A percentile compares a stretch with the other conserved stretches of the same genome.
Conservation (phyloP, 2,113 vertebrate genomes). For the Benitochromis conjunctus region DNA sequence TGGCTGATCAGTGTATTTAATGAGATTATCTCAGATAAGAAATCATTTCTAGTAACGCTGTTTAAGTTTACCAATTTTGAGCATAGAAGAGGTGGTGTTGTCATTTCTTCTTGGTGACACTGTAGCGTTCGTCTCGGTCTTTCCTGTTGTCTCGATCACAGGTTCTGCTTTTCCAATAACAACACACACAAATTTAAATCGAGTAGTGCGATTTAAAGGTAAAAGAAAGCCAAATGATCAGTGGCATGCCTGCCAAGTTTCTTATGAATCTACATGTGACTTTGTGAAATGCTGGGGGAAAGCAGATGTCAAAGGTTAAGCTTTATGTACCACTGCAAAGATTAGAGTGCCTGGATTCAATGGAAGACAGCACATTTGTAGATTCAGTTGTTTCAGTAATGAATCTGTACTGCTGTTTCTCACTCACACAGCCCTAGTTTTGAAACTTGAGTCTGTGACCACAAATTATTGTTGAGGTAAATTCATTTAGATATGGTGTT, state of each 20-base stretch:
- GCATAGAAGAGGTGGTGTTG: not conserved
- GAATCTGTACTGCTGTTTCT: too few species aligned
- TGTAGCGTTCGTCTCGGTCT: not conserved
- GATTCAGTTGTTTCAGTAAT: too few species aligned
- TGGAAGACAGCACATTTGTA: too few species aligned
- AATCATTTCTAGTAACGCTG: not conserved
- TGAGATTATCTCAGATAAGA: not conserved
- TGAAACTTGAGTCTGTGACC: not conserved
- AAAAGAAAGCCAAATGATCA: not conserved
- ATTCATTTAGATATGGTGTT: not conserved
- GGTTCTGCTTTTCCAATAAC: not conserved
- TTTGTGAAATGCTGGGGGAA: not conserved
- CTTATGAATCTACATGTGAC: rapidly evolving
- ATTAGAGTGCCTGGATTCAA: not conserved
- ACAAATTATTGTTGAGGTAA: not conserved
- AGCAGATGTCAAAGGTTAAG: not conserved
- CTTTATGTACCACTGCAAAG: not conserved
- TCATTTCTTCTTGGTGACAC: too few species aligned
- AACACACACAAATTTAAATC: not conserved
- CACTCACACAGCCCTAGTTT: too few species aligned
- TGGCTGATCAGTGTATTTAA: not conserved
- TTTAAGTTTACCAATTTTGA: not conserved
- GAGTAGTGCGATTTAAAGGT: not conserved
- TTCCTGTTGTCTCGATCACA: not conserved
- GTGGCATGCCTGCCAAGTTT: not conserved